Evolutionary conservation across 1,140 invertebrate species (phyloP).

Genomic region (Scaptomyza hsui): DNA sequence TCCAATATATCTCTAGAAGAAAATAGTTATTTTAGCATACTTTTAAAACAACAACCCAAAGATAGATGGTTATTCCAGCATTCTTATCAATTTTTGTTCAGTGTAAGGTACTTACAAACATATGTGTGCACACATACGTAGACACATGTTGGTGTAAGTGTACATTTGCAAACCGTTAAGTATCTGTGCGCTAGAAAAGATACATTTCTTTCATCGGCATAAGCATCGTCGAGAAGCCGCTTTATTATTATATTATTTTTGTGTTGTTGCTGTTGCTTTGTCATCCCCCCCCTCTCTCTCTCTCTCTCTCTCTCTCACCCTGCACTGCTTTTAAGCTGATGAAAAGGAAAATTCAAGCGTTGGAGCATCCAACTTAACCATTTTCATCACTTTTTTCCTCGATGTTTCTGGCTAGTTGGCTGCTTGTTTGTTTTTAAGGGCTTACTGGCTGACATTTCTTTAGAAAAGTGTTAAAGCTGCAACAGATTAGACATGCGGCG

Average conservation of each 20-base stretch:
- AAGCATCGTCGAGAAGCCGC: slow-evolving; percentile 19
- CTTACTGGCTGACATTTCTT: slow-evolving; percentile 15
- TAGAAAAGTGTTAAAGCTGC: slow-evolving; percentile 63
- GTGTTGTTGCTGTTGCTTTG: slow-evolving; percentile 21
- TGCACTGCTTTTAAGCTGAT: slow-evolving; percentile 67
- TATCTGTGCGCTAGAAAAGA: slow-evolving; percentile 53
- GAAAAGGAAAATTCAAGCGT: slow-evolving; percentile 63
- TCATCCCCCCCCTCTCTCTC: slow-evolving; percentile 3
- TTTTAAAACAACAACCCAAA: no score
- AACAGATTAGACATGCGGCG: slow-evolving; percentile 53
- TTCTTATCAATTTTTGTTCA: neutral
- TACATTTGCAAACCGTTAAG: slow-evolving; percentile 10
- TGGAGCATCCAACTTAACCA: slow-evolving; percentile 43
- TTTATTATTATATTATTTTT: slow-evolving; percentile 55
- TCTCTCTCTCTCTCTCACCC: neutral
- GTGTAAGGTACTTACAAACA: slow-evolving; percentile 1
- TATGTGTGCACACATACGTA: no score
- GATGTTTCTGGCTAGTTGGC: no score
- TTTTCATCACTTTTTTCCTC: slow-evolving; percentile 1
- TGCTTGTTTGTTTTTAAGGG: no score
- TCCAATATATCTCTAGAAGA: no score
- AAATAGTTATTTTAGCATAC: no score
- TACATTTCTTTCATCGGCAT: slow-evolving; percentile 61
- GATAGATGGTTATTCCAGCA: no score
- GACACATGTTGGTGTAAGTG: no score